Evolutionary conservation across 2,113 vertebrate species (phyloP).

Genomic region (Theropithecus gelada): DNA sequence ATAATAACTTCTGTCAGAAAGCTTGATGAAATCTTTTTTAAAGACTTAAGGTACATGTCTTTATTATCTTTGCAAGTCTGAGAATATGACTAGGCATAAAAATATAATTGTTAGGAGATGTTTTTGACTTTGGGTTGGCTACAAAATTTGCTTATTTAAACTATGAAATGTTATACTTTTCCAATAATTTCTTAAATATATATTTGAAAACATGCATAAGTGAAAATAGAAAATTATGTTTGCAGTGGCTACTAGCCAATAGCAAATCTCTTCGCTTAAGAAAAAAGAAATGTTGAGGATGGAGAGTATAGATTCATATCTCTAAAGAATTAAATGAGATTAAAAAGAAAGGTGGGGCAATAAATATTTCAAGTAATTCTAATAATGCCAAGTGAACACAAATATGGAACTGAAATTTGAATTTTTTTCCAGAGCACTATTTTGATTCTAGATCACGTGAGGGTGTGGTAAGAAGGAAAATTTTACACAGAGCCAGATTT

Average conservation of each 20-base stretch:
- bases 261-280: background rate
- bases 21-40: background rate
- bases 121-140: background rate
- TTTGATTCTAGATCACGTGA: background rate
- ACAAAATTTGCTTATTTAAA: background rate
- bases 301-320: background rate
- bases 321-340: background rate
- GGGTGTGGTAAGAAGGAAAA: background rate
- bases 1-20: background rate
- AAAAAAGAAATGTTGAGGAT: background rate
- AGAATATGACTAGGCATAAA: background rate
- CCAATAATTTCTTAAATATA: background rate
- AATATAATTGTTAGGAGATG: background rate
- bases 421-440: background rate
- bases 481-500: background rate
- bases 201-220: background rate
- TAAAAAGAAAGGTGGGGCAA: background rate
- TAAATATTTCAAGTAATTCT: background rate
- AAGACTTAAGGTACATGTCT: background rate
- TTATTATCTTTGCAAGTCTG: background rate
- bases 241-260: background rate
- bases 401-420: background rate
- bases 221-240: background rate
- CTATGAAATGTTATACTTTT: background rate
- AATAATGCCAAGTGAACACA: background rate